Conservation (phyloP, 2,888 invertebrate species). For the Temnothorax ravouxi region DNA sequence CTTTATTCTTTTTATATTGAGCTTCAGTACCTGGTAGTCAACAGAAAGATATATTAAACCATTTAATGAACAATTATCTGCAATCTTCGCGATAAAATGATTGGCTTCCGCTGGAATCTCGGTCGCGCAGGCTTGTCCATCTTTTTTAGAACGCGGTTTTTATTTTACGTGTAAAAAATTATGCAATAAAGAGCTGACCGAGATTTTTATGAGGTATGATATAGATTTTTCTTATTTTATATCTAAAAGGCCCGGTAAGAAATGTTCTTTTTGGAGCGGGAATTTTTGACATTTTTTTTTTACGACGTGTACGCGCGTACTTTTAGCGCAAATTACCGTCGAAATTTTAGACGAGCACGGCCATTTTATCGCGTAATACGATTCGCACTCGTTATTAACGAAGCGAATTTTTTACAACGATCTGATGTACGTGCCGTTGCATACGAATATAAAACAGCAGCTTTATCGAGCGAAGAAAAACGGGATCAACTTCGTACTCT, state of each 20-base stretch:
- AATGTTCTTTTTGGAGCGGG: background rate
- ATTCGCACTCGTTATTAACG: constrained; percentile 36
- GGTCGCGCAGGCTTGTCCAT: constrained; percentile 1
- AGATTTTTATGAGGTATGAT: constrained; percentile 28
- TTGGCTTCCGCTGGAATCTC: constrained; percentile 3
- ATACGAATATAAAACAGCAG: background rate
- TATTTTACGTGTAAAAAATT: constrained; percentile 21
- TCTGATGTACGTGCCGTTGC: constrained; percentile 32
- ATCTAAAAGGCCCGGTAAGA: background rate
- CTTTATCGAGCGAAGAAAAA: constrained; percentile 22
- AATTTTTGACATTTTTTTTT: constrained; percentile 16
- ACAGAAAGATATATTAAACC: background rate
- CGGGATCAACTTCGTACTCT: constrained; percentile 10
- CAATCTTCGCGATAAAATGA: constrained; percentile 16
- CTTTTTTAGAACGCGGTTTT: background rate
- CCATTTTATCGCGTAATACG: constrained; percentile 26
- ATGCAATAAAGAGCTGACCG: constrained; percentile 30
- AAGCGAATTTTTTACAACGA: constrained; percentile 27
- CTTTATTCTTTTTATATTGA: background rate
- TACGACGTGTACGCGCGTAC: background rate
- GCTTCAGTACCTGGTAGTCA: constrained; percentile 3
- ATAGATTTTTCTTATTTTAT: background rate
- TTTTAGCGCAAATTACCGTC: background rate
- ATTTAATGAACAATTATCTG: constrained; percentile 9
- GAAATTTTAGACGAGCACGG: background rate